Conservation (phyloP, 1,140 invertebrate species). For the Heliconius melpomene region DNA sequence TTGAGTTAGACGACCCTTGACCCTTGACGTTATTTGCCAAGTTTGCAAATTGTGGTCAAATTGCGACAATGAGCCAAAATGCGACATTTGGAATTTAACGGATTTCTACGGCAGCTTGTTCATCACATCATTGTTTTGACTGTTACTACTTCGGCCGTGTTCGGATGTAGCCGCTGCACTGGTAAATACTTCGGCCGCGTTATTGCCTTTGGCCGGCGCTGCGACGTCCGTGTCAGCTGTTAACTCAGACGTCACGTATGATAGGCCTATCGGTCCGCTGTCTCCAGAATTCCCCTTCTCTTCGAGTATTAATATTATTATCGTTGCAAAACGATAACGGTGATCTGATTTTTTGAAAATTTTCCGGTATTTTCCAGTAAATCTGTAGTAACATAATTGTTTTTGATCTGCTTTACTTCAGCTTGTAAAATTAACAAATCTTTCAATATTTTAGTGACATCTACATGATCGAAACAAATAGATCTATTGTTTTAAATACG, state of each 20-base stretch:
- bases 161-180: neutral
- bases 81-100: too few relatives aligned
- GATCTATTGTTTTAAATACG: constrained; percentile 10
- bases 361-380: neutral
- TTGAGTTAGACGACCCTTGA: too few relatives aligned
- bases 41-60: too few relatives aligned
- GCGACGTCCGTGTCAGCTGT: neutral
- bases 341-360: neutral
- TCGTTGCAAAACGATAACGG: constrained; percentile 4
- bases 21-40: too few relatives aligned
- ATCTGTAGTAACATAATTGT: constrained; percentile 8
- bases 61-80: too few relatives aligned
- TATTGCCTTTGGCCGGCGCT: neutral
- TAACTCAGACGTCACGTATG: constrained; percentile 4
- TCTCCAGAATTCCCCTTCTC: constrained; percentile 2
- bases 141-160: neutral
- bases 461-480: constrained; percentile 14
- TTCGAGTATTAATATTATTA: constrained; percentile 12
- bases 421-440: constrained; percentile 8
- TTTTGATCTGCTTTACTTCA: constrained; percentile 17
- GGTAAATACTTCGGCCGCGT: neutral
- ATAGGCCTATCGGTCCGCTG: neutral
- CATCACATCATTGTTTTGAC: neutral
- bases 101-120: neutral
- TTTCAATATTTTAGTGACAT: constrained; percentile 18